Conservation (phyloP, 2,797 vertebrate species). For the Platyrinchus mystaceus region DNA sequence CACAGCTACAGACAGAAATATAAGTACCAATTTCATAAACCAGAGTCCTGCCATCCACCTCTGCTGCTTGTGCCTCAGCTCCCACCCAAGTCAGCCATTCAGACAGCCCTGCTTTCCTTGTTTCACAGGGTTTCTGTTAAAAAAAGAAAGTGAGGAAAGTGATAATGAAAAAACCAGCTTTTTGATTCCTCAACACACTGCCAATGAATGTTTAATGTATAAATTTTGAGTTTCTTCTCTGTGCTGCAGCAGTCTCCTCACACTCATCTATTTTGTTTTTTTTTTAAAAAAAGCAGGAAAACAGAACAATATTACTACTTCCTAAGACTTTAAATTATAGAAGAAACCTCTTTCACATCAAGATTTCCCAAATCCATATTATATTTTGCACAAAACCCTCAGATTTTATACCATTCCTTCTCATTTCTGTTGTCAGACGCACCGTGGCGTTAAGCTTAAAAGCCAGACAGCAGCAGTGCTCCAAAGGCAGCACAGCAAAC, state of each 20-base stretch:
- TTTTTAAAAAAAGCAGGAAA: not conserved
- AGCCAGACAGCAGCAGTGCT: not conserved
- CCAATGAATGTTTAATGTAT: not conserved
- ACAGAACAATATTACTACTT: not conserved
- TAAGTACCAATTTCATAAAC: not conserved
- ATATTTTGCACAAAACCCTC: not conserved
- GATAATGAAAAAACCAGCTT: not conserved
- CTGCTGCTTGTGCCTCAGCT: not conserved
- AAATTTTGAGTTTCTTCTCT: not conserved
- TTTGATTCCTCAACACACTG: not conserved
- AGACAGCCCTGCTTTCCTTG: not conserved
- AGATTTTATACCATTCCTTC: not conserved
- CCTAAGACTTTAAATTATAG: not conserved
- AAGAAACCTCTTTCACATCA: not conserved
- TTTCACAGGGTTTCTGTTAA: not conserved
- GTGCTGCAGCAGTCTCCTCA: not conserved
- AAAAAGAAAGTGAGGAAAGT: not conserved
- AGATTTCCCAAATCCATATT: not conserved
- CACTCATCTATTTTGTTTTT: not conserved
- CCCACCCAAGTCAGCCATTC: not conserved
- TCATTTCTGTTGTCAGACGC: conserved; percentile 21
- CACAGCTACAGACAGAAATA: not conserved
- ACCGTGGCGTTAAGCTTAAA: conserved; percentile 8
- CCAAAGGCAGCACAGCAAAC: conserved; percentile 11
- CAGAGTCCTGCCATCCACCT: not conserved